Base-by-base conservation (phyloP, 2,888 invertebrate genomes). In the Hanleya hanleyi region DNA sequence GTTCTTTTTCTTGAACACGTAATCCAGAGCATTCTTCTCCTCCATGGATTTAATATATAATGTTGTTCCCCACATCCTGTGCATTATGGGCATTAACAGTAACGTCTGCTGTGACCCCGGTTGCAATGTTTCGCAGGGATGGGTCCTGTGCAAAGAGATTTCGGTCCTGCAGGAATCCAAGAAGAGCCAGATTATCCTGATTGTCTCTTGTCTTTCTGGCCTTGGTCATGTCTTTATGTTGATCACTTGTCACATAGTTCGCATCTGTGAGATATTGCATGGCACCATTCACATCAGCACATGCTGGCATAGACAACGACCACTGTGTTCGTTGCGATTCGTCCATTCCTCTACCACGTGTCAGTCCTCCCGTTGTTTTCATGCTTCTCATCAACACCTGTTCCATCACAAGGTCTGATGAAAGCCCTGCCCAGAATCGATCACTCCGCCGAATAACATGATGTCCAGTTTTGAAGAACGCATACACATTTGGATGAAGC, bases 351-450 rank as follows among this genome's bases (percentile, higher is more conserved):
- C 73, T 35, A n/a, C 74, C 74, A 26, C 73, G 29, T n/a, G 71
- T 73, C 33, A 73, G 18, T 38, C 77, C 76, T 3, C 76, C 71
- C 12, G 61, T 77, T 41, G 76, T 57, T 62, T 78, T 78, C 7
- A 78, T 15, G 41, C 62, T 78, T 33, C 73, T 29, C 78, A 78
- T 75, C 2, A 78, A 61, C 4, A 49, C 38, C 51, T 77, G 77
- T 65, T 77, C 77, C 18, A 77, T 77, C 4, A 78, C 71, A 18
- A 77, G 65, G 41, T 77, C 77, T 22, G 71, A 57, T 3, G 74
- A 78, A 3, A 77, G 67, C 7, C 77, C 77, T 35, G 73, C 69
- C 78, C 78, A 78, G 49, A 61, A 64, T 64, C 73, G 37, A 22
- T 78, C 73, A 51, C 65, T 67, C 36, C 77, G 50, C 15, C 75